Evolutionary conservation across 2,797 vertebrate species (phyloP), one percentile per base, ranked within the genome.

Genomic region (Bufotes viridis): DNA sequence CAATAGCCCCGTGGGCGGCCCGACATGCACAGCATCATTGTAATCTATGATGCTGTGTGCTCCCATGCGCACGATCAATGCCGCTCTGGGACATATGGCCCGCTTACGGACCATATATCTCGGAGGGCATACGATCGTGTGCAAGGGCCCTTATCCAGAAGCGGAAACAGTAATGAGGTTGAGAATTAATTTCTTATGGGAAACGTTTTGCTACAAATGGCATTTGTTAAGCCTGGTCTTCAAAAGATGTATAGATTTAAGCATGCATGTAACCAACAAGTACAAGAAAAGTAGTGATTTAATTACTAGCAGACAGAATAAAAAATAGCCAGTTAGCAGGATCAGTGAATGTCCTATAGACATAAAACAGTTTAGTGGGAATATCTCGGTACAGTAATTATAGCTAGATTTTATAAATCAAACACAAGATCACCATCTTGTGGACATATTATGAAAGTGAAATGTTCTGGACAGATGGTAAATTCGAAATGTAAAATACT

Each of bases 401-500:
- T 15, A 24, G 1, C 12, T 55, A 24, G 22, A 24, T 8, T 15
- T 55, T 78, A 14, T 78, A 55, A 78, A n/a, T 24, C 3, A 78
- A 69, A 29, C 49, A 55, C 81, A 82, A 82, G 55, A 55, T 2
- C 63, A 0, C 81, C 81, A 82, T 82, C 81, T 82, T 53, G 81
- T 82, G 81, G 81, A 12, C 8, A 26, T 18, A 26, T 69, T 82
- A 26, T 24, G 22, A 55, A 53, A 78, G 13, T 53, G 49, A 53
- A 55, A 55, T 14, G n/a, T 55, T 42, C 17, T 42, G 7, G 15
- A 72, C 14, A 65, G 22, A n/a, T 42, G 42, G 12, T 69, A 69
- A 14, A 26, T 69, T 26, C 0, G 22, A 11, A 26, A 69, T 13
- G 0, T 14, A 14, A 69, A 69, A 69, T 26, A 69, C 24, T 29